Conservation (phyloP, 2,797 vertebrate genomes). For the Pachyuromys duprasi region DNA sequence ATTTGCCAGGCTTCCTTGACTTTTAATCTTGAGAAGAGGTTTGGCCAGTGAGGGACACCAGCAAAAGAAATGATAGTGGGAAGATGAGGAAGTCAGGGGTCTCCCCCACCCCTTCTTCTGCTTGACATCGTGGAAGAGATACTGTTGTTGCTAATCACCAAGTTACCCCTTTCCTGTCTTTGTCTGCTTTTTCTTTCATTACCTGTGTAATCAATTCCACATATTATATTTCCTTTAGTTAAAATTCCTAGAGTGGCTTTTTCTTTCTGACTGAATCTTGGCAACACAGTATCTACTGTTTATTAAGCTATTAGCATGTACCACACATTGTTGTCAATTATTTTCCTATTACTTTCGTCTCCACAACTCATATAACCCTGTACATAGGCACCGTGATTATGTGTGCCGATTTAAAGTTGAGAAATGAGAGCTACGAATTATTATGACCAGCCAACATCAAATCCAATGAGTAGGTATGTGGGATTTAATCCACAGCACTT, state of each 20-base stretch:
- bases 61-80: neutral
- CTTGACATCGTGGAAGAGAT: too few relatives aligned
- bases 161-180: neutral
- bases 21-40: neutral
- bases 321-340: neutral
- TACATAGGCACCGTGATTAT: neutral
- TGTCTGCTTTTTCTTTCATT: neutral
- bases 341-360: neutral
- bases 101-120: neutral
- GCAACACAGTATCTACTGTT: neutral
- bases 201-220: neutral
- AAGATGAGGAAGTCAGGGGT: neutral
- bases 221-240: neutral
- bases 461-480: neutral
- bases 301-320: neutral
- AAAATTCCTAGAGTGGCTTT: neutral
- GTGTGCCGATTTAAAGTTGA: neutral
- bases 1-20: neutral
- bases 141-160: neutral
- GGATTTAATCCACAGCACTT: neutral
- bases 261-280: conserved; percentile 5
- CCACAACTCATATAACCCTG: neutral
- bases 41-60: neutral
- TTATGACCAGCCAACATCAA: neutral
- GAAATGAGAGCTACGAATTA: neutral